phyloP scores from a whole-genome alignment of 2,888 invertebrate genomes.

The Antitype chi region DNA sequence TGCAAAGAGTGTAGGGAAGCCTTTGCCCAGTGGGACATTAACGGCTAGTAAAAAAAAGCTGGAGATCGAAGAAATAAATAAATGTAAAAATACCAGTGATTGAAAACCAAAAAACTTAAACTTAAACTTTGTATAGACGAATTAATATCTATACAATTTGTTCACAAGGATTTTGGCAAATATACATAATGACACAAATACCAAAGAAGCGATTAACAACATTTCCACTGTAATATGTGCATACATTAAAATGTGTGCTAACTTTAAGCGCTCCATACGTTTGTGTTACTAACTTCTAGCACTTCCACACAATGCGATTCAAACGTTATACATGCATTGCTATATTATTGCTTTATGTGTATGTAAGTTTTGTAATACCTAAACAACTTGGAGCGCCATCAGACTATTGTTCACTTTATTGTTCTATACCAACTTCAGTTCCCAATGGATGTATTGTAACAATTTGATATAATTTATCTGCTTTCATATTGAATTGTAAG shows the following conservation, averaged over 20 bases:
- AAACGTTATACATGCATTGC: conserved; percentile 30
- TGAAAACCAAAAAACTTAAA: neutral
- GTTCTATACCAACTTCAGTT: conserved; percentile 39
- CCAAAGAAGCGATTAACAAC: conserved; percentile 23
- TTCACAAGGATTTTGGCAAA: neutral
- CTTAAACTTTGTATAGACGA: too few species aligned
- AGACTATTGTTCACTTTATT: conserved; percentile 52
- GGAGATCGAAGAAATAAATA: neutral
- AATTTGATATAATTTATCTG: conserved; percentile 50
- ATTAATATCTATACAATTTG: too few species aligned
- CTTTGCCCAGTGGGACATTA: too few species aligned
- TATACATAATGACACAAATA: neutral
- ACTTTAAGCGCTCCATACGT: conserved; percentile 32
- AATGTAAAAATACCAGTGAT: neutral
- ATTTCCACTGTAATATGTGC: conserved; percentile 20
- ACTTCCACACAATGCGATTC: conserved; percentile 39
- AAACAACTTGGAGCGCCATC: conserved; percentile 54
- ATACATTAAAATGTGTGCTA: conserved; percentile 41
- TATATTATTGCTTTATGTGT: conserved; percentile 1
- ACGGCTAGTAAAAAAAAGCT: too few species aligned
- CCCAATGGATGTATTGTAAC: conserved; percentile 52
- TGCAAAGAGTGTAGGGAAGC: too few species aligned
- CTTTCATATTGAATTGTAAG: conserved; percentile 48
- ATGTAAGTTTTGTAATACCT: conserved; percentile 55
- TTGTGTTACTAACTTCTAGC: conserved; percentile 39